Conservation (phyloP, 2,888 invertebrate genomes). For the Cetonia aurata region DNA sequence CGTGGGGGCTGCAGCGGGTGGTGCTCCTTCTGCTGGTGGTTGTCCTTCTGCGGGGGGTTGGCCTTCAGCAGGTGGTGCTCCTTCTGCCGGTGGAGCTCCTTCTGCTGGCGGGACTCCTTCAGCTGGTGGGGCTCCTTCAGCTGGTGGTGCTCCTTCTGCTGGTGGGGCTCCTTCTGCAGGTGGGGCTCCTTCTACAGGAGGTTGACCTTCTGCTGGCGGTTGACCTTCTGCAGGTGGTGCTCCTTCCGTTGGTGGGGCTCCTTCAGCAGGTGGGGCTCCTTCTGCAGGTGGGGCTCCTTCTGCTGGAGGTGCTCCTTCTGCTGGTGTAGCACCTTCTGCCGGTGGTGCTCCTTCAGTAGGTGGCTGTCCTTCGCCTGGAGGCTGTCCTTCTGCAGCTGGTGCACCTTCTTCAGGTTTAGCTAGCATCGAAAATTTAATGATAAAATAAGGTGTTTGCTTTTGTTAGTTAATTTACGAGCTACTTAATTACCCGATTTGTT, state of each 20-base stretch:
- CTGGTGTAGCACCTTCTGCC: slow-evolving; percentile 58
- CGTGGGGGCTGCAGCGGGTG: too few species aligned
- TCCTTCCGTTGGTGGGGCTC: slow-evolving; percentile 62
- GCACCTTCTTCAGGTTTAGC: slow-evolving; percentile 47
- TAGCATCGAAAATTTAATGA: too few species aligned
- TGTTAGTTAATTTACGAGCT: neutral
- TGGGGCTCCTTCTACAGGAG: slow-evolving; percentile 50
- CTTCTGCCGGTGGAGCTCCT: slow-evolving; percentile 48
- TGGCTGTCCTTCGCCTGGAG: too few species aligned
- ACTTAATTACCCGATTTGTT: too few species aligned
- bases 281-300: too few species aligned
- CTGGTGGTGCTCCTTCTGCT: slow-evolving; percentile 27
- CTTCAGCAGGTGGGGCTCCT: slow-evolving; percentile 48
- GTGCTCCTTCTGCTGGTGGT: slow-evolving; percentile 59
- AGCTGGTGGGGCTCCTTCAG: slow-evolving; percentile 59
- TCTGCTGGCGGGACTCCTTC: slow-evolving; percentile 61
- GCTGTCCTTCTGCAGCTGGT: slow-evolving; percentile 23
- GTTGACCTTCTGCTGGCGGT: slow-evolving; percentile 40
- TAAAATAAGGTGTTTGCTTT: too few species aligned
- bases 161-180: slow-evolving; percentile 57
- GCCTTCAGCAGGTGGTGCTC: too few species aligned
- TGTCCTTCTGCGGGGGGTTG: slow-evolving; percentile 29
- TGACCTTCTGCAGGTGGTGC: slow-evolving; percentile 58
- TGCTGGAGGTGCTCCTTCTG: slow-evolving; percentile 56
- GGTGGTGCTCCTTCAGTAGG: slow-evolving; percentile 51